Conservation (phyloP, 2,113 vertebrate species). For the Catharus fuscescens region DNA sequence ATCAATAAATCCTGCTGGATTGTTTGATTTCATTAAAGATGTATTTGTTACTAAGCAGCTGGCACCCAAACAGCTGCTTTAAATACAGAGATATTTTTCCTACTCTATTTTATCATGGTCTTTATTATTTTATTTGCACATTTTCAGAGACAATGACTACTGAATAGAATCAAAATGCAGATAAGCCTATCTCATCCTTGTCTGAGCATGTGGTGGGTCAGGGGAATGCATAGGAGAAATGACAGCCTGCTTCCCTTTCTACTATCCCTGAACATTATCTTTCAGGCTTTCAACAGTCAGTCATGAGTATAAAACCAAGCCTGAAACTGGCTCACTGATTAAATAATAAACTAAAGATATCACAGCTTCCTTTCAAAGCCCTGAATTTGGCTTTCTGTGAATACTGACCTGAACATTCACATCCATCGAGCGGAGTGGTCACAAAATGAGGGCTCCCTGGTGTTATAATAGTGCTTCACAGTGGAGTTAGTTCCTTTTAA, state of each 20-base stretch:
- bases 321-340: not conserved
- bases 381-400: constrained; percentile 32
- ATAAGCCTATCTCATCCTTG: constrained; percentile 31
- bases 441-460: constrained; percentile 33
- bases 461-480: constrained; percentile 14
- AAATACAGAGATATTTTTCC: constrained; percentile 74
- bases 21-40: constrained; percentile 82
- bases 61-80: constrained; percentile 83
- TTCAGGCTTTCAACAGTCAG: constrained; percentile 29
- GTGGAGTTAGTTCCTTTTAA: constrained; percentile 34
- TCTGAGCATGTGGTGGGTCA: constrained; percentile 55
- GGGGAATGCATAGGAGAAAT: constrained; percentile 19
- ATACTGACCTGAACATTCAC: constrained; percentile 33
- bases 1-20: constrained; percentile 81
- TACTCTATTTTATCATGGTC: constrained; percentile 68
- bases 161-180: constrained; percentile 58
- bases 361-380: constrained; percentile 34
- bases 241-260: constrained; percentile 31
- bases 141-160: constrained; percentile 53
- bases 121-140: constrained; percentile 66
- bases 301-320: constrained; percentile 38
- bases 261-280: not conserved
- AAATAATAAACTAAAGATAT: constrained; percentile 43
- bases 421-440: not conserved
- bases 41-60: constrained; percentile 79